Base-by-base conservation (phyloP, 2,888 invertebrate species). In the Synanthedon vespiformis region DNA sequence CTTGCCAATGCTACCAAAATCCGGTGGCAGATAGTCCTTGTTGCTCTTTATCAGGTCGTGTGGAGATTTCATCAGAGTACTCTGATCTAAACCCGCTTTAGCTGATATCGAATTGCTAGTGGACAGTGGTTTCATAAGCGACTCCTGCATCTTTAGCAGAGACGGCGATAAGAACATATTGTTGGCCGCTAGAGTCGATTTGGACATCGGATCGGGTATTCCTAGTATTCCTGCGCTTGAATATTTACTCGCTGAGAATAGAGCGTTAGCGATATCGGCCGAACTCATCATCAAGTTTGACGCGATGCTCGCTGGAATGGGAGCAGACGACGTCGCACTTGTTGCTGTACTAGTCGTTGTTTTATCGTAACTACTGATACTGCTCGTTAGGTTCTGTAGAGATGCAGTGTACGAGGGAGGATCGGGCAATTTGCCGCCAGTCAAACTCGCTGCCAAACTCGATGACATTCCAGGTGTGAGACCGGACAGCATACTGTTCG, bases 81-180 rank as follows among this genome's bases (percentile, higher is more conserved):
- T 81, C 58, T 84, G 85, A 65, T 88, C 88, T 54, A 83, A 66
- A 8, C 80, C 80, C 18, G 72, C 78, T 70, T 88, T 88, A 3
- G 84, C 64, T 40, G 85, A 75, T 58, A 89, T 80, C 0, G 90
- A 88, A 68, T 89, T 89, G 57, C 89, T 90, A 8, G 83, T 87
- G 2, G 90, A 89, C 27, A 91, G 72, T 1, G 91, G 91, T 68
- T 91, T 90, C 56, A 91, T 74, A 8, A 89, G 66, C 44, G 88
- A 80, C 66, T 91, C 91, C 67, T 93, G 93, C 87, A 93, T 91
- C 80, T 93, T 93, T 58, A 93, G 88, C 55, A 93, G 74, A 40
- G 92, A 92, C 14, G 93, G 93, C 6, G 93, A 90, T 62, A 94
- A 86, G 60, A 94, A 95, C 89, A 94, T 92, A 68, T 94, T 94